These are phyloP conservation scores for Brachypodius melanocephalos DNA, from an alignment of 2,113 vertebrate genomes.

Conservation along the genomic window DNA sequence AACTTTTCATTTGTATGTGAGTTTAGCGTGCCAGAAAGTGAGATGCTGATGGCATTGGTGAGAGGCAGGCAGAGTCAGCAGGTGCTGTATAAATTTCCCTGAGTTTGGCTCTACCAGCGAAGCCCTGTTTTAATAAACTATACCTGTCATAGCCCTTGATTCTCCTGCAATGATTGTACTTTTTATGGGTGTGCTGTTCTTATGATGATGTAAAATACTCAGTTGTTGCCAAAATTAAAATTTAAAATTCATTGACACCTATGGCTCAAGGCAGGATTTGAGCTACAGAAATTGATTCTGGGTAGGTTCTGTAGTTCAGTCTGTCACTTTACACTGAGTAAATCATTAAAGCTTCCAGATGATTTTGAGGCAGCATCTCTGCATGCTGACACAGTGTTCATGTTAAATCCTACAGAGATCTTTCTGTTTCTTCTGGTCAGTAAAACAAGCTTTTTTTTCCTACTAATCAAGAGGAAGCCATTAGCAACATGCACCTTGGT, in stretches of 20 bases:
- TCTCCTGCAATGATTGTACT: neutral
- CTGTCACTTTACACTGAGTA: conserved; percentile 22
- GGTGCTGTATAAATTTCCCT: conserved; percentile 15
- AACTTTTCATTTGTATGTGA: neutral
- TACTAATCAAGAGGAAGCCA: conserved; percentile 16
- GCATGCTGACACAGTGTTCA: neutral
- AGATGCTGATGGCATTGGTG: neutral
- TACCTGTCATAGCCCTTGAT: neutral
- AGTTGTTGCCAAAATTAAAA: conserved; percentile 17
- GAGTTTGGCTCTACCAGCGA: neutral
- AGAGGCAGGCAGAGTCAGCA: conserved; percentile 3
- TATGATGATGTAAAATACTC: neutral
- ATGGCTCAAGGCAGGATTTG: neutral
- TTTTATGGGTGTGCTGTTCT: neutral
- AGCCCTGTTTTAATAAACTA: neutral
- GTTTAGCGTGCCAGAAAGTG: neutral
- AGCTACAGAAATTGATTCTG: conserved; percentile 16
- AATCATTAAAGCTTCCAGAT: conserved; percentile 34
- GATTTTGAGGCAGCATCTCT: conserved; percentile 14
- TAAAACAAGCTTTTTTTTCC: conserved; percentile 6
- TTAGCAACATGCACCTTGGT: neutral
- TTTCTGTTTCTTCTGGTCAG: conserved; percentile 29
- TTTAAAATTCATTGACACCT: conserved; percentile 34
- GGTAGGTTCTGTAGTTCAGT: neutral
- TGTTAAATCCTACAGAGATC: conserved; percentile 12